Evolutionary conservation across 2,888 invertebrate species (phyloP).

Genomic region (Hirtodrosophila histrioides): DNA sequence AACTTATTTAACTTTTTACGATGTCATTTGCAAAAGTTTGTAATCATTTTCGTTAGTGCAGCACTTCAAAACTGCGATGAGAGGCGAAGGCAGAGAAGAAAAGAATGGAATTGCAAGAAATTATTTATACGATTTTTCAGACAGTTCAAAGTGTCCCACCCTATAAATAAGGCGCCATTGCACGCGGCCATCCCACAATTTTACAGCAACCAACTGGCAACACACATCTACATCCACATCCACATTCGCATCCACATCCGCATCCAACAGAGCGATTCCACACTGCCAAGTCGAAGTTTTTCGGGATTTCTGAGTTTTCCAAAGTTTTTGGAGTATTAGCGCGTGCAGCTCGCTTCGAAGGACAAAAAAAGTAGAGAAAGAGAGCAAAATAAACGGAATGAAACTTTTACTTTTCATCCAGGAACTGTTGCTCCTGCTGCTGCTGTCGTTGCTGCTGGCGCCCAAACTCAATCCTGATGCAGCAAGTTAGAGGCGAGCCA

Average conservation of each 20-base stretch:
- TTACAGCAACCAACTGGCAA: constrained; percentile 11
- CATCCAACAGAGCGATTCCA: background rate
- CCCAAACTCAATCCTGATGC: background rate
- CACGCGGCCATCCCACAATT: constrained; percentile 13
- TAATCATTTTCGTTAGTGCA: constrained; percentile 71
- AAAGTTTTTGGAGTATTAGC: constrained; percentile 40
- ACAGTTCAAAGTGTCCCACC: constrained; percentile 45
- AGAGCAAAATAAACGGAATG: constrained; percentile 25
- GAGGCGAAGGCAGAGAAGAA: constrained; percentile 16
- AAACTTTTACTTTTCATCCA: constrained; percentile 61
- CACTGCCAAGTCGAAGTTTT: constrained; percentile 6
- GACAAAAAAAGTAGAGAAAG: background rate
- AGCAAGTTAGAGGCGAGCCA: constrained; percentile 18
- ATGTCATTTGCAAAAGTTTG: constrained; percentile 77
- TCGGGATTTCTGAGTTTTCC: constrained; percentile 5
- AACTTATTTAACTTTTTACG: constrained; percentile 76
- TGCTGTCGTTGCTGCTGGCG: background rate
- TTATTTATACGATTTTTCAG: constrained; percentile 66
- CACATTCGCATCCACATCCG: background rate
- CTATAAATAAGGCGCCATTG: constrained; percentile 51
- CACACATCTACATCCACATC: constrained; percentile 7
- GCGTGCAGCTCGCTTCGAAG: constrained; percentile 26
- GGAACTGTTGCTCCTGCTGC: constrained; percentile 21
- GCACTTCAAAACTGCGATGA: constrained; percentile 56
- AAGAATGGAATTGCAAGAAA: constrained; percentile 49